These are phyloP conservation scores for Eristalinus aeneus DNA, from an alignment of 2,888 invertebrate species.

Conservation along the genomic window DNA sequence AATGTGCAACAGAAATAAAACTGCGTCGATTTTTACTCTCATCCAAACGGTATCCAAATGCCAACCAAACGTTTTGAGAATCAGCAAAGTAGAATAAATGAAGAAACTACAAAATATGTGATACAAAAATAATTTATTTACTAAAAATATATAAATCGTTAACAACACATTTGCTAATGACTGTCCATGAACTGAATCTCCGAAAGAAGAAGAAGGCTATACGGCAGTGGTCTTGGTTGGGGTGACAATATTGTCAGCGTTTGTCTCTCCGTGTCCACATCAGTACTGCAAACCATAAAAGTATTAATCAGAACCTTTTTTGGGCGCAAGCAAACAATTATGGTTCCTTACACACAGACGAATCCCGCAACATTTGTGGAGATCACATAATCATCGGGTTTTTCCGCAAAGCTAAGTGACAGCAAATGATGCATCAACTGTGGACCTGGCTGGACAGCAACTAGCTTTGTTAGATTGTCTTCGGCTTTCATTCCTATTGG, in stretches of 20 bases:
- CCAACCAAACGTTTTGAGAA: too few relatives aligned
- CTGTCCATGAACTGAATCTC: conserved; percentile 98
- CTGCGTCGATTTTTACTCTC: too few relatives aligned
- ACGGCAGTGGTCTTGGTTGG: conserved; percentile 95
- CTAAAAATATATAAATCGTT: not conserved
- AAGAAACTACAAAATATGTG: too few relatives aligned
- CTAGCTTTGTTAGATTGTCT: conserved; percentile 94
- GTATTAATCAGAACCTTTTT: not conserved
- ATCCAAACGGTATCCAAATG: too few relatives aligned
- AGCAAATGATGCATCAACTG: conserved; percentile 93
- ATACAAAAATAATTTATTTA: not conserved
- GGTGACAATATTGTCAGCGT: conserved; percentile 94
- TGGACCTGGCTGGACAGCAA: conserved; percentile 88
- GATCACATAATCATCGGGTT: conserved; percentile 91
- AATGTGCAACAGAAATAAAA: too few relatives aligned
- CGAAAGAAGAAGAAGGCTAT: conserved; percentile 91
- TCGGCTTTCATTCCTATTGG: conserved; percentile 96
- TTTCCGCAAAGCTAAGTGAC: conserved; percentile 92
- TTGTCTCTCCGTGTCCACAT: conserved; percentile 93
- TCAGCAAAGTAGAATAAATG: not conserved
- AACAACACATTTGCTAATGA: conserved; percentile 81
- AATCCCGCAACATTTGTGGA: conserved; percentile 94
- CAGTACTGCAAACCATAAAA: conserved; percentile 91
- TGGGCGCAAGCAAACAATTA: not conserved
- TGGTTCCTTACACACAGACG: conserved; percentile 90